Percentiles rank a stretch among this genome's conserved stretches.
phyloP scores from a whole-genome alignment of 2,113 vertebrate genomes.

The Pomatostomus ruficeps region DNA sequence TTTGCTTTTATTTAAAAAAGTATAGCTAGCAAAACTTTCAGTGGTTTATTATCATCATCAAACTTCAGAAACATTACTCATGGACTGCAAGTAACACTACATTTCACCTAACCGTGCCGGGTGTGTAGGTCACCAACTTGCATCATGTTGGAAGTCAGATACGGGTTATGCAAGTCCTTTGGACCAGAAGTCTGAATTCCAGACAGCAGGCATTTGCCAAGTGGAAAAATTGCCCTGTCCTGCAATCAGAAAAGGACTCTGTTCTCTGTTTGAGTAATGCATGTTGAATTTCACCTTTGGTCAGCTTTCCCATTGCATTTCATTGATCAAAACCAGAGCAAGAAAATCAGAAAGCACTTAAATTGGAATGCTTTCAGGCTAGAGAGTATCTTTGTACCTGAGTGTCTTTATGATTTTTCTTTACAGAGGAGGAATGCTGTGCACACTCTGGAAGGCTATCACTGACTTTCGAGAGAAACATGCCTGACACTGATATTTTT shows the following conservation, averaged over 20 bases:
- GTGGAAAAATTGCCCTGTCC: background rate
- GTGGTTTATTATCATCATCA: background rate
- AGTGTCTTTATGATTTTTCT: background rate
- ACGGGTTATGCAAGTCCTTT: background rate
- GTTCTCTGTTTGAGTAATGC: background rate
- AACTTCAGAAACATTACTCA: background rate
- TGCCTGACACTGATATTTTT: conserved; percentile 60
- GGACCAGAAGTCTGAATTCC: conserved; percentile 23
- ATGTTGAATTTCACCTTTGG: conserved; percentile 30
- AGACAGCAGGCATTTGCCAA: background rate
- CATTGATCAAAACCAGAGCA: background rate
- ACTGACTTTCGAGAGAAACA: conserved; percentile 83
- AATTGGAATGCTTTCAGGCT: background rate
- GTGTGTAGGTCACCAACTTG: background rate
- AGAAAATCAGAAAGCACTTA: background rate
- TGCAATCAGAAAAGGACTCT: conserved; percentile 26
- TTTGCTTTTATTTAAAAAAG: background rate
- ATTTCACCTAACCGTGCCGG: background rate
- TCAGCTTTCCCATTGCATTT: background rate
- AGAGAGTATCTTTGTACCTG: background rate
- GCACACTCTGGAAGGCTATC: conserved; percentile 94
- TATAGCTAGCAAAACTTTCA: background rate
- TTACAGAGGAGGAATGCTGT: conserved; percentile 90
- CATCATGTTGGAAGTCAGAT: background rate
- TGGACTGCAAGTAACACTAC: background rate